phyloP scores from a whole-genome alignment of 2,113 vertebrate genomes.

The Tautogolabrus adspersus region DNA sequence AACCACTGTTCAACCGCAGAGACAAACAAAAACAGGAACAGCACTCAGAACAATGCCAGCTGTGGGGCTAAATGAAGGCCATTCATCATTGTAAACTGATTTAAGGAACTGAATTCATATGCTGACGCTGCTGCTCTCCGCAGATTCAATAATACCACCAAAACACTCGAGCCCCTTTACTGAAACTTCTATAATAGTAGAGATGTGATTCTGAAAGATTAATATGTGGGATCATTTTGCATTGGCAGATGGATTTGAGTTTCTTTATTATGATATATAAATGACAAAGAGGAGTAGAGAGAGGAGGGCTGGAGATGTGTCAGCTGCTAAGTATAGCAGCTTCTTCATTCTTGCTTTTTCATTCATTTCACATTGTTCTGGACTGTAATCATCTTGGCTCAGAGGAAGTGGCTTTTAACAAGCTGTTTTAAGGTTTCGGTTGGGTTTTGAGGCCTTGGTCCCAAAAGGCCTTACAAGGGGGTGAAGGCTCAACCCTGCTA shows the following conservation, averaged over 20 bases:
- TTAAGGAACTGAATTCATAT: conserved; percentile 72
- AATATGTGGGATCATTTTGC: conserved; percentile 8
- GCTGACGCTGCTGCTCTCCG: conserved; percentile 68
- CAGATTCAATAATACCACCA: conserved; percentile 61
- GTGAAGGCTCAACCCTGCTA: conserved; percentile 73
- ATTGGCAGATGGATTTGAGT: conserved; percentile 13
- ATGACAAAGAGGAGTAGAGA: conserved; percentile 8
- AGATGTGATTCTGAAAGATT: conserved; percentile 33
- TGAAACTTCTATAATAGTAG: conserved; percentile 30
- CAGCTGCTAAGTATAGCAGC: conserved; percentile 41
- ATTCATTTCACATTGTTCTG: conserved; percentile 69
- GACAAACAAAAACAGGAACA: conserved; percentile 49
- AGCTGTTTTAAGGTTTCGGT: conserved; percentile 74
- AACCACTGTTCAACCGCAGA: conserved; percentile 41
- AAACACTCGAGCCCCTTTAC: conserved; percentile 17
- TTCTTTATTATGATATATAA: conserved; percentile 29
- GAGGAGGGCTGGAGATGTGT: conserved; percentile 40
- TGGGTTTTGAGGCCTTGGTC: conserved; percentile 74
- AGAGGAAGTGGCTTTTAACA: conserved; percentile 78
- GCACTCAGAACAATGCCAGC: conserved; percentile 67
- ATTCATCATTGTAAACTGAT: conserved; percentile 79
- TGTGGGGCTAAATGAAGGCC: conserved; percentile 73
- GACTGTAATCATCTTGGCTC: conserved; percentile 58
- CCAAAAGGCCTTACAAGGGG: conserved; percentile 72
- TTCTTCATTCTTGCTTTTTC: conserved; percentile 38